A percentile compares a stretch with the other conserved stretches of the same genome.
Evolutionary conservation across 30 jellyfish, hydroid and myxozoan species (phyloP).

Genomic region (Turritopsis rubra): DNA sequence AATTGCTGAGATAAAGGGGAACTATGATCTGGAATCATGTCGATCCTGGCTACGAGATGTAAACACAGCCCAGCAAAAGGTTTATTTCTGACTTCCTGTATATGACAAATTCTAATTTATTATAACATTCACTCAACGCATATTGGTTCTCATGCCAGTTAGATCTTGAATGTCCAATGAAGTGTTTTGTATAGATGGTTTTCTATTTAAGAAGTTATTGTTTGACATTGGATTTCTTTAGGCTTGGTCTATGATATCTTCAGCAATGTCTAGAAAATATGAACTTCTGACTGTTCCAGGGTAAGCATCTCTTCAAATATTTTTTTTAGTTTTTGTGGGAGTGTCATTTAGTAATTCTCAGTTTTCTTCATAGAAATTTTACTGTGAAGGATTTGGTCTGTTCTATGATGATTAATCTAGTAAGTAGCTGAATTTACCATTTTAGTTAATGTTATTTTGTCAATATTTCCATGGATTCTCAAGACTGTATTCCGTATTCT

Average conservation of each 20-base stretch:
- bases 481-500: too few species aligned
- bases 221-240: too few species aligned
- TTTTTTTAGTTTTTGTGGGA: too few species aligned
- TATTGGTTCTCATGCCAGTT: too few species aligned
- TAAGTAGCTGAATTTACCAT: too few species aligned
- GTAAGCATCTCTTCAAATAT: not conserved
- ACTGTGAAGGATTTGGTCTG: not conserved
- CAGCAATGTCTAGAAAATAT: not conserved
- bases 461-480: too few species aligned
- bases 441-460: too few species aligned
- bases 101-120: not conserved
- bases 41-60: not conserved
- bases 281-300: not conserved
- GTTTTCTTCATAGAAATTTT: not conserved
- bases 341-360: not conserved
- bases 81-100: not conserved
- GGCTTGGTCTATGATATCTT: not conserved
- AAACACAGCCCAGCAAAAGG: not conserved
- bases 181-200: too few species aligned
- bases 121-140: not conserved
- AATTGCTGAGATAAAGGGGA: not conserved
- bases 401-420: not conserved
- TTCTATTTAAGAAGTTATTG: too few species aligned
- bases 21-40: not conserved
- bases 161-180: too few species aligned